These are phyloP conservation scores for Ictalurus punctatus DNA, from an alignment of 2,113 vertebrate genomes.

Conservation along the genomic window DNA sequence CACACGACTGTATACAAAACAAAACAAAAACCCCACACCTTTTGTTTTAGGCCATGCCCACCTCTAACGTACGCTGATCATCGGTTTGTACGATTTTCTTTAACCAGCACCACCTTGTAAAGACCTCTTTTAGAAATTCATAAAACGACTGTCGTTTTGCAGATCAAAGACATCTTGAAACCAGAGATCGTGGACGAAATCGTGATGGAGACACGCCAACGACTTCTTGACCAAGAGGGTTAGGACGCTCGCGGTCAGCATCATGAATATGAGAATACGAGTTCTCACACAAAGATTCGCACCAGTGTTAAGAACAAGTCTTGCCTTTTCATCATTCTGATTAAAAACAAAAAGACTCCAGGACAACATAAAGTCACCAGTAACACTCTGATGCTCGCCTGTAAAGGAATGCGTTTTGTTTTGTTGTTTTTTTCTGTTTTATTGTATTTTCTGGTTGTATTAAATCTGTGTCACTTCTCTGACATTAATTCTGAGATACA, in stretches of 20 bases:
- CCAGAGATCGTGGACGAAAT: slow-evolving; percentile 92
- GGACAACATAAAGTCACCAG: background rate
- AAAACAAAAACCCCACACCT: no score
- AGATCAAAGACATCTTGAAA: slow-evolving; percentile 97
- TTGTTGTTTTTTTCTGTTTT: background rate
- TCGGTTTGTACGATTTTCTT: background rate
- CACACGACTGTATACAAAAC: no score
- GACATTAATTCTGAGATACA: background rate
- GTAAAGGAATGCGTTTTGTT: background rate
- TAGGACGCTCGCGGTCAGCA: slow-evolving; percentile 58
- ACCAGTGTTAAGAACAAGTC: background rate
- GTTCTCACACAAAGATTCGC: background rate
- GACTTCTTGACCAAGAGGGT: slow-evolving; percentile 85
- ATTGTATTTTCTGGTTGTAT: background rate
- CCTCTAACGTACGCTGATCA: background rate
- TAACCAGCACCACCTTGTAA: background rate
- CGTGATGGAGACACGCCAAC: slow-evolving; percentile 87
- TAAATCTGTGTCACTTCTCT: background rate
- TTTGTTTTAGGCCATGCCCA: background rate
- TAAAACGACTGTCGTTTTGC: background rate
- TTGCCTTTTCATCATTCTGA: background rate
- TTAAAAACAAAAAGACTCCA: background rate
- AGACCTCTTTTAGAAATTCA: background rate
- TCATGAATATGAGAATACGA: no score
- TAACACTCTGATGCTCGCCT: background rate